These are phyloP conservation scores for Myotis daubentonii DNA, from an alignment of 2,797 vertebrate genomes.

Conservation along the genomic window DNA sequence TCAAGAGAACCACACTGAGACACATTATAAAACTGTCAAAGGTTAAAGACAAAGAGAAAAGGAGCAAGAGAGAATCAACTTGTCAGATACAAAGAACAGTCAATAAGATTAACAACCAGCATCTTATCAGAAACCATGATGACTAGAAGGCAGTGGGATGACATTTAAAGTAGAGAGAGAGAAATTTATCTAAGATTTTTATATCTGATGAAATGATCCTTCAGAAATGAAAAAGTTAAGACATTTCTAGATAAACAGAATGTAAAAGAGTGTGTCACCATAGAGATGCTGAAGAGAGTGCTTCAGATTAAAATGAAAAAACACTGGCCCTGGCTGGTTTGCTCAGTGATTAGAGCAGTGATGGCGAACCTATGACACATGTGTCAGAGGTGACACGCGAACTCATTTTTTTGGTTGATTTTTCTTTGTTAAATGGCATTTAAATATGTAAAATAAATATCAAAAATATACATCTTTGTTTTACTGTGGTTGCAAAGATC, in stretches of 20 bases:
- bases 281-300: not conserved
- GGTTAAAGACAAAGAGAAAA: not conserved
- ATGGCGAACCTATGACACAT: no score
- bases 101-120: not conserved
- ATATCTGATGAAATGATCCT: not conserved
- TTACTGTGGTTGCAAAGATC: no score
- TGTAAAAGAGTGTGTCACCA: not conserved
- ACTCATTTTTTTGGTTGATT: no score
- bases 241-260: constrained; percentile 4
- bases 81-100: not conserved
- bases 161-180: not conserved
- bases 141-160: not conserved
- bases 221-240: not conserved
- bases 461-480: no score
- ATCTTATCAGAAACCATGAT: not conserved
- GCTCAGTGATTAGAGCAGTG: no score
- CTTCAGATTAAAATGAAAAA: no score
- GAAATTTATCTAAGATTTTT: not conserved
- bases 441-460: no score
- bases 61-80: not conserved
- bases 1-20: not conserved
- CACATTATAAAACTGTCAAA: not conserved
- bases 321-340: no score
- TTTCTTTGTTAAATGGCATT: no score
- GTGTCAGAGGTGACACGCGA: no score